Conservation (phyloP, 2,113 vertebrate genomes). For the Panurus biarmicus region DNA sequence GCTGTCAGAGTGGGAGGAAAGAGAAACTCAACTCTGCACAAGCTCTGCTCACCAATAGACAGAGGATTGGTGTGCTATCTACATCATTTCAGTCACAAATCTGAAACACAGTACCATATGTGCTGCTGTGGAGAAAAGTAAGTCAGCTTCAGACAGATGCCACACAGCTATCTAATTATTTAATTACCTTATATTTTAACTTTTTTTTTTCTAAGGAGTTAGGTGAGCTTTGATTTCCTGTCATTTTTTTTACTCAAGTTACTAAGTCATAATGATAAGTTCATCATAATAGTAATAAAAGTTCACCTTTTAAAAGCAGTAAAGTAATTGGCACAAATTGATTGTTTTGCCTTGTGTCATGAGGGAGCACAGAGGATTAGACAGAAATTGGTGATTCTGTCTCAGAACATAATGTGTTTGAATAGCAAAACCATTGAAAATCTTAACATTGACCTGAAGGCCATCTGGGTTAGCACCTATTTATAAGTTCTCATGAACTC, state of each 20-base stretch:
- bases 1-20: background rate
- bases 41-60: background rate
- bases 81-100: background rate
- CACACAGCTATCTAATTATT: background rate
- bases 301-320: background rate
- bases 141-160: background rate
- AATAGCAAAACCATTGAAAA: background rate
- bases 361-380: background rate
- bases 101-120: rapidly evolving
- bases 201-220: background rate
- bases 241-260: background rate
- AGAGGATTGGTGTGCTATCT: background rate
- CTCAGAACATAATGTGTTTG: background rate
- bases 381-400: background rate
- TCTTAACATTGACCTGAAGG: background rate
- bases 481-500: background rate
- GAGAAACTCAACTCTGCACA: rapidly evolving
- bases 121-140: background rate
- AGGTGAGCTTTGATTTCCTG: background rate
- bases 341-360: background rate
- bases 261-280: background rate
- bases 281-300: background rate
- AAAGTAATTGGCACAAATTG: background rate
- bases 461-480: background rate
- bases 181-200: background rate